Conservation (phyloP, 2,797 vertebrate genomes). For the Syndactyla subalaris region DNA sequence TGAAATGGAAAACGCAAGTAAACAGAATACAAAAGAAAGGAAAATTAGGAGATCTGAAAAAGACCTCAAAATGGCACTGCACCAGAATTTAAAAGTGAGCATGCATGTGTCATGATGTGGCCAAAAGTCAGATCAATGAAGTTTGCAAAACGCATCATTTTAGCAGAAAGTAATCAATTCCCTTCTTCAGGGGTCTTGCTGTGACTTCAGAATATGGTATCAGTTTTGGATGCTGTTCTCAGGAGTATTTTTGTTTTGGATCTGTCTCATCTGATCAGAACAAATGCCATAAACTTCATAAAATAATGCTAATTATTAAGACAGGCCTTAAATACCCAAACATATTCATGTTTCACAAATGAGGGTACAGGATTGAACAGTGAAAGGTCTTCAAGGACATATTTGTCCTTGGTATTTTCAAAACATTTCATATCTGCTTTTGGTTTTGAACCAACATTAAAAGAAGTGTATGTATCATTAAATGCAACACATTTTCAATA, state of each 20-base stretch:
- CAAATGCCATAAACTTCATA: background rate
- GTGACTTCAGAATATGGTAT: background rate
- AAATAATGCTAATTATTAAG: background rate
- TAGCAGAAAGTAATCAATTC: background rate
- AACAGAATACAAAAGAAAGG: background rate
- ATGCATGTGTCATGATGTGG: background rate
- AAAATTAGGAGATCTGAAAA: background rate
- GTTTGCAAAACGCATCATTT: background rate
- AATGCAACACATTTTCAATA: background rate
- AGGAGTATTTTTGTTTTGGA: background rate
- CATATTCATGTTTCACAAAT: background rate
- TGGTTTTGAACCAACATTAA: background rate
- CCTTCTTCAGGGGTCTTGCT: background rate
- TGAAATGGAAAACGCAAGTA: background rate
- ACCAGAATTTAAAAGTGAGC: background rate
- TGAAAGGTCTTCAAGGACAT: background rate
- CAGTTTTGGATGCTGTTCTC: background rate
- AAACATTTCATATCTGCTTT: background rate
- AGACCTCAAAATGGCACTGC: background rate
- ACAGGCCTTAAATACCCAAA: background rate
- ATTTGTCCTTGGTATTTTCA: background rate
- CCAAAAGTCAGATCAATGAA: background rate
- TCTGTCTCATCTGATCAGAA: background rate
- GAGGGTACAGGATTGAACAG: rapidly evolving
- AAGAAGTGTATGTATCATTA: background rate